A percentile compares a stretch with the other conserved stretches of the same genome.
Evolutionary conservation across 92 coral and sea anemone genomes (phyloP).

Genomic region (Phenganax marumi): DNA sequence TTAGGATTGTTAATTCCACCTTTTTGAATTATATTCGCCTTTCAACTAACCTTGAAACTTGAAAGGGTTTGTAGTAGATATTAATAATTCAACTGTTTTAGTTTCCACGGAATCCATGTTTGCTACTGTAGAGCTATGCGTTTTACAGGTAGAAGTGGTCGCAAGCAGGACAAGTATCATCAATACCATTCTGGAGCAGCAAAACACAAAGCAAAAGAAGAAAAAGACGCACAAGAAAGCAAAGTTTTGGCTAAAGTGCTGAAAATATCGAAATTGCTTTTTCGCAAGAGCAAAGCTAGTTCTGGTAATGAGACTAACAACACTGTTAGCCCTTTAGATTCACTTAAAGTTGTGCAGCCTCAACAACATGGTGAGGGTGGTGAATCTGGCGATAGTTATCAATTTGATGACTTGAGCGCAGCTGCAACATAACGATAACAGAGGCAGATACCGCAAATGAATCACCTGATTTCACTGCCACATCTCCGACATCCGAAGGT

Average conservation of each 20-base stretch:
- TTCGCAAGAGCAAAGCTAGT: not conserved
- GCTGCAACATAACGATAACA: not conserved
- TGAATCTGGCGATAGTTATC: not conserved
- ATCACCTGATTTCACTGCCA: constrained; percentile 1
- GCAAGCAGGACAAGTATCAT: not conserved
- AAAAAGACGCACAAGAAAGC: too few species aligned
- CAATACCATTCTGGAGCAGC: too few species aligned
- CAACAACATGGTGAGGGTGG: too few species aligned
- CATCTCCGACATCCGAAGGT: constrained; percentile 2
- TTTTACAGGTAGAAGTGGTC: not conserved
- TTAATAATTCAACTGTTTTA: not conserved
- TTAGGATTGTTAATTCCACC: not conserved
- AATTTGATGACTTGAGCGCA: not conserved
- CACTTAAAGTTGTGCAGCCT: not conserved
- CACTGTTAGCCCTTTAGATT: not conserved
- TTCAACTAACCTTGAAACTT: too few species aligned
- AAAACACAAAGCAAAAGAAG: too few species aligned
- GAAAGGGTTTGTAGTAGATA: not conserved
- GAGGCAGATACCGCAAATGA: constrained; percentile 1
- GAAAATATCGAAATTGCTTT: not conserved
- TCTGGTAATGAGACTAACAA: not conserved
- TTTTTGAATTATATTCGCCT: not conserved
- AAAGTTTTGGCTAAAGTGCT: constrained; percentile 1
- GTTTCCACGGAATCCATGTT: constrained; percentile 7
- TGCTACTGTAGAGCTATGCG: constrained; percentile 1